These are phyloP conservation scores for Cyphomyrus discorhynchus DNA, from an alignment of 2,113 vertebrate species.

Conservation along the genomic window DNA sequence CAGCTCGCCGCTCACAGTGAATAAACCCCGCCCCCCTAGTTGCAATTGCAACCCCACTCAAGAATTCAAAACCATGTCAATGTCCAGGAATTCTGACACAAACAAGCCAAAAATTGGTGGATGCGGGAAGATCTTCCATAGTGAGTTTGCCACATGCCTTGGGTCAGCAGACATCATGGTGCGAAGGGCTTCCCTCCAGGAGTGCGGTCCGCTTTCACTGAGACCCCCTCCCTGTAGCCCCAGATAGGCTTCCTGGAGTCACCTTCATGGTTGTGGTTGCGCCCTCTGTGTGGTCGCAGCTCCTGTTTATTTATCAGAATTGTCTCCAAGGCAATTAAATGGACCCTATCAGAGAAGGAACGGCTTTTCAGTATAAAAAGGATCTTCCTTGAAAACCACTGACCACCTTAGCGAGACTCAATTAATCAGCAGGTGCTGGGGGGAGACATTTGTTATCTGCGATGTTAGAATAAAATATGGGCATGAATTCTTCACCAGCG, in stretches of 20 bases:
- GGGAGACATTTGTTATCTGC: slow-evolving; percentile 65
- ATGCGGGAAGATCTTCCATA: neutral
- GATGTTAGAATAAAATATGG: slow-evolving; percentile 70
- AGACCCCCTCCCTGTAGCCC: neutral
- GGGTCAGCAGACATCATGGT: neutral
- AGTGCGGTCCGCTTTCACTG: neutral
- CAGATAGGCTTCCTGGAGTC: neutral
- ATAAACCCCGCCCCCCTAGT: neutral
- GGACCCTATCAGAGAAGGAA: slow-evolving; percentile 45
- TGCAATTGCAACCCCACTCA: neutral
- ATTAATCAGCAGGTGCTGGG: slow-evolving; percentile 65
- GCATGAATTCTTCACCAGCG: slow-evolving; percentile 64
- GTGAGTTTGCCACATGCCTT: neutral
- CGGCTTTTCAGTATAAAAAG: slow-evolving; percentile 57
- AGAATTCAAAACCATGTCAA: neutral
- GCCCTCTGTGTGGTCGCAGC: neutral
- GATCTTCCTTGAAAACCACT: slow-evolving; percentile 34
- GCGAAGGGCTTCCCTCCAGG: neutral
- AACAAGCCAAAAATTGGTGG: neutral
- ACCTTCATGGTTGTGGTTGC: neutral
- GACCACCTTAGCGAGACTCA: slow-evolving; percentile 59
- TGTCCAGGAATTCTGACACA: neutral
- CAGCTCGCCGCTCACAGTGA: neutral
- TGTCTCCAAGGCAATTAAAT: neutral
- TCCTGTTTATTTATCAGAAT: slow-evolving; percentile 4